Evolutionary conservation across 2,113 vertebrate species (phyloP).

Genomic region (Stictonetta naevosa): DNA sequence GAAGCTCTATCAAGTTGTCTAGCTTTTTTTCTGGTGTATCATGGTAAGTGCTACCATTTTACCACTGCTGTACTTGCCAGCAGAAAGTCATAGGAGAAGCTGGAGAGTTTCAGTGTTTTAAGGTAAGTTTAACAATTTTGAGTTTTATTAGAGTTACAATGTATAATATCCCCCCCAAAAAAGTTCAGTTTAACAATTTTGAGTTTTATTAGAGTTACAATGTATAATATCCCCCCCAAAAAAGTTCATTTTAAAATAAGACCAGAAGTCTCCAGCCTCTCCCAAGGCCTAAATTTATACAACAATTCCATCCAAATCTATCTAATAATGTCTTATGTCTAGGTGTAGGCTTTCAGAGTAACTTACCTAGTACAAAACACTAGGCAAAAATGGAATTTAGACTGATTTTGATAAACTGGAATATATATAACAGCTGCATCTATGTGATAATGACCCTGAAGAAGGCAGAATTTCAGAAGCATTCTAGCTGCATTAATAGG

Average conservation of each 20-base stretch:
- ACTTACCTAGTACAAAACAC: neutral
- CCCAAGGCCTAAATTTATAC: neutral
- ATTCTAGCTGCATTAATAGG: neutral
- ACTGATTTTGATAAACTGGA: neutral
- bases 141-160: rapidly evolving
- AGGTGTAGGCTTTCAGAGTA: neutral
- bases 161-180: neutral
- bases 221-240: neutral
- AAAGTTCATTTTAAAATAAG: neutral
- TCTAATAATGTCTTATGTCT: neutral
- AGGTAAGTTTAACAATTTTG: neutral
- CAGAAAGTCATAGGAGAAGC: neutral
- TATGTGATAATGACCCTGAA: neutral
- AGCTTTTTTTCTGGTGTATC: neutral
- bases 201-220: neutral
- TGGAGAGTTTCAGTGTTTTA: neutral
- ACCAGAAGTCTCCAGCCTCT: neutral
- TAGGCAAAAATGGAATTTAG: neutral
- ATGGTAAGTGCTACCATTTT: neutral
- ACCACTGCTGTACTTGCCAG: neutral
- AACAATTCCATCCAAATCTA: neutral
- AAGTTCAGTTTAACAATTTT: neutral
- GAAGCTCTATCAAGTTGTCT: neutral
- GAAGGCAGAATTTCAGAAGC: neutral
- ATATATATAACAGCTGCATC: neutral